Evolutionary conservation across 2,888 invertebrate genomes (phyloP), one percentile per base, ranked within the genome.

Genomic region (Megastigmus dorsalis): DNA sequence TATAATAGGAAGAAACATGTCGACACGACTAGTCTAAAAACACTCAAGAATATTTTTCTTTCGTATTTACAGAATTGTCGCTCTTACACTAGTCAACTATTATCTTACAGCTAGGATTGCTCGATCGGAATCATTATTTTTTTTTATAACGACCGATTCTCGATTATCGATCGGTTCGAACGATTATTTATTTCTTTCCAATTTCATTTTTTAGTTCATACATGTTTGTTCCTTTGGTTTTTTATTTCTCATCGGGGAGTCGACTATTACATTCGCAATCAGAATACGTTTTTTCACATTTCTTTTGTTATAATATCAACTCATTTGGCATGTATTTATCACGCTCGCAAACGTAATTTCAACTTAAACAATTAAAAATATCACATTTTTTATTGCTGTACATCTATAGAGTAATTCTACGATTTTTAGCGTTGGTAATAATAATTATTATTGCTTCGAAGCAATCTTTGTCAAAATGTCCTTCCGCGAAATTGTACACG

Each of bases 1-100:
- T 76, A 79, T 85, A 82, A 81, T 86, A 85, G 83, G 84, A 84
- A 85, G 85, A 86, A 86, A 86, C 86, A 83, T 84, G 83, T 87
- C 80, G 85, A 86, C 85, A 86, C 84, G 82, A 81, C 84, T 86
- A 85, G 79, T 84, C 85, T 85, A 85, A 79, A 80, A 86, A 86
- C 85, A 86, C 78, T 82, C 82, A 84, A 83, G 85, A 82, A 78
- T 76, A 71, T 54, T 77, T 75, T 78, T n/a, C 76, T 65, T 55
- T 68, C 77, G 77, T 85, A 86, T 86, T 82, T 85, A 86, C 86
- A 86, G 62, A 69, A 78, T 80, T 30, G 78, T 72, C 65, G 73
- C 30, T 30, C 78, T 79, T 79, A 75, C 70, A 76, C 79, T 81
- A 82, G 76, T 81, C 80, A 79, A 79, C 81, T 82, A 82, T 77